phyloP scores from a whole-genome alignment of 1,140 invertebrate genomes.

The Vollenhovia emeryi region DNA sequence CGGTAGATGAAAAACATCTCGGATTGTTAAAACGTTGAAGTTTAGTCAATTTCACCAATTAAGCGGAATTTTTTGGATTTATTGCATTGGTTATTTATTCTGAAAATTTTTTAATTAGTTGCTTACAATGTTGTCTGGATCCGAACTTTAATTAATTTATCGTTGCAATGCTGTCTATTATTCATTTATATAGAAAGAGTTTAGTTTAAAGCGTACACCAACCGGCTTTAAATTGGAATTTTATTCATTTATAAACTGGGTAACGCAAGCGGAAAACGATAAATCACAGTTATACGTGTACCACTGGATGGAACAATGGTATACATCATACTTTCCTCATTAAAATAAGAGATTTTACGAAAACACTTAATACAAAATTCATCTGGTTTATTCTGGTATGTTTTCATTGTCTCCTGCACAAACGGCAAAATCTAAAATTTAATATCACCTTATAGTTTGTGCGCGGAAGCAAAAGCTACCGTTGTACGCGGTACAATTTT shows the following conservation, averaged over 20 bases:
- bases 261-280: constrained; percentile 16
- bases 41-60: not conserved
- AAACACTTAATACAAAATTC: constrained; percentile 19
- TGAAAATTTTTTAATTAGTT: constrained; percentile 7
- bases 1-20: not conserved
- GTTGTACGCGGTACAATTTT: not conserved
- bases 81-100: not conserved
- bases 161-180: not conserved
- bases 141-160: constrained; percentile 4
- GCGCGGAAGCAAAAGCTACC: not conserved
- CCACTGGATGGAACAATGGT: not conserved
- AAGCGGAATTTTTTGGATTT: not conserved
- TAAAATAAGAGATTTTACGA: constrained; percentile 18
- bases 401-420: not conserved
- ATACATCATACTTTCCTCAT: constrained; percentile 22
- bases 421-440: not conserved
- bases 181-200: constrained; percentile 20
- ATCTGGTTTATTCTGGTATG: not conserved
- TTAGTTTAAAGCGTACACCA: constrained; percentile 18
- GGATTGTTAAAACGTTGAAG: not conserved
- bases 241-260: constrained; percentile 25
- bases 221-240: constrained; percentile 40
- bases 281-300: constrained; percentile 33
- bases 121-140: not conserved
- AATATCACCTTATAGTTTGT: not conserved